A percentile compares a stretch with the other conserved stretches of the same genome.
These are phyloP conservation scores for Octodon degus DNA, from an alignment of 2,113 vertebrate genomes.

Conservation along the genomic window DNA sequence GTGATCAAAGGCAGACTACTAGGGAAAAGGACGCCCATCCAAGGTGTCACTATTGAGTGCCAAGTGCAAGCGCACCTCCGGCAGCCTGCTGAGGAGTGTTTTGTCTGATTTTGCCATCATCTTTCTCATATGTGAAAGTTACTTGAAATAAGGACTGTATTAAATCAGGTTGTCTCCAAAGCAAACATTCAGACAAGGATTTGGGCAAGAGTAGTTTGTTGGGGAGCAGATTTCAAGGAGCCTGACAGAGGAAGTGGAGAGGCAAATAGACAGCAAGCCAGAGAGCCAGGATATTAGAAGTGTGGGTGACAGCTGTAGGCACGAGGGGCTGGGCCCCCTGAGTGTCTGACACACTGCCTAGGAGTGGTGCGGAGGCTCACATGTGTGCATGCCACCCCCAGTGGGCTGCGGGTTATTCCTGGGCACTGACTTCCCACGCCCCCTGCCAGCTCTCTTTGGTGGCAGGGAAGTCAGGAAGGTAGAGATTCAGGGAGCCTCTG, in stretches of 20 bases:
- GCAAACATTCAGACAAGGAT: not conserved
- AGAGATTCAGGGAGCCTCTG: slow-evolving; percentile 1
- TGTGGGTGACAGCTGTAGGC: not conserved
- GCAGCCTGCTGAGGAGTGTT: not conserved
- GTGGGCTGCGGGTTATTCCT: not conserved
- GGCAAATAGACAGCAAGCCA: not conserved
- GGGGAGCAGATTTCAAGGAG: not conserved
- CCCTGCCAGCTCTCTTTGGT: not conserved
- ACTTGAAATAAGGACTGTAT: slow-evolving; percentile 22
- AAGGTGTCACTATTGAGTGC: not conserved
- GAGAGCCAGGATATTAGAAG: not conserved
- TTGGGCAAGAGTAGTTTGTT: not conserved
- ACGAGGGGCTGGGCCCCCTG: not conserved
- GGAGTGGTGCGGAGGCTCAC: not conserved
- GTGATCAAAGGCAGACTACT: not conserved
- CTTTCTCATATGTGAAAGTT: slow-evolving; percentile 1
- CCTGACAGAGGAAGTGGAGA: not conserved
- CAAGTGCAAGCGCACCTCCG: not conserved
- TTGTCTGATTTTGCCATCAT: not conserved
- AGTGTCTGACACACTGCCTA: not conserved
- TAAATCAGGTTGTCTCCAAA: not conserved
- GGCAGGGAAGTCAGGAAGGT: not conserved
- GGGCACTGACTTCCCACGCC: not conserved
- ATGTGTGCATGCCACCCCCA: not conserved
- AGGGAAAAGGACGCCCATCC: not conserved